Base-by-base conservation (phyloP, 2,113 vertebrate species). In the Coptodon rendalli region DNA sequence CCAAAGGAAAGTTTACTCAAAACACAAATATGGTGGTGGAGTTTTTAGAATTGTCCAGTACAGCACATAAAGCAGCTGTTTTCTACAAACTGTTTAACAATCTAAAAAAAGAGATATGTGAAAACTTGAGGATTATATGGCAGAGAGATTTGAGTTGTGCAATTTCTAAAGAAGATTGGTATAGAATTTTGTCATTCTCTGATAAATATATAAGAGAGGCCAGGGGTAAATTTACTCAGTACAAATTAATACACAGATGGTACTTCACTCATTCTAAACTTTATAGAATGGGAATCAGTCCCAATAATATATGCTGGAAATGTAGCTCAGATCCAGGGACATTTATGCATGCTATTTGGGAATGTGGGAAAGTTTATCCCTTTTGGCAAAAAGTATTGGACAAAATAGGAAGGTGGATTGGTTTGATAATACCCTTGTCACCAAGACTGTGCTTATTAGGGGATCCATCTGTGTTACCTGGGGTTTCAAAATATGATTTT, bases 181-280 rank as follows among this genome's bases (percentile, higher is more conserved):
- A n/a, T n/a, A n/a, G n/a, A n/a, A n/a, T n/a, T n/a, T n/a, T n/a
- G n/a, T n/a, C n/a, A n/a, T n/a, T n/a, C n/a, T n/a, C n/a, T n/a
- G n/a, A n/a, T n/a, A n/a, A n/a, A n/a, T n/a, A 56, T 7, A 24
- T 24, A 24, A 3, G 22, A 56, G 53, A 56, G 22, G 53, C 6
- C 53, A 27, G 22, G 4, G 53, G 22, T 56, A 0, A 1, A 56
- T 13, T 1, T 56, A 56, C 22, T 56, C 53, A 56, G 53, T 56
- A 27, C 0, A 56, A 56, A 13, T 4, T 0, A 27, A 56, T 27
- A 27, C 22, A 56, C 53, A 27, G 22, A 13, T 56, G 53, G 52
- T 11, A 54, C 1, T 54, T 54, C 10, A 12, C 52, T 22, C 52
- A 0, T 0, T 54, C 52, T 10, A 54, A 0, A 54, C 52, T 54